Conservation (phyloP, 2,797 vertebrate species). For the Xyrichtys novacula region DNA sequence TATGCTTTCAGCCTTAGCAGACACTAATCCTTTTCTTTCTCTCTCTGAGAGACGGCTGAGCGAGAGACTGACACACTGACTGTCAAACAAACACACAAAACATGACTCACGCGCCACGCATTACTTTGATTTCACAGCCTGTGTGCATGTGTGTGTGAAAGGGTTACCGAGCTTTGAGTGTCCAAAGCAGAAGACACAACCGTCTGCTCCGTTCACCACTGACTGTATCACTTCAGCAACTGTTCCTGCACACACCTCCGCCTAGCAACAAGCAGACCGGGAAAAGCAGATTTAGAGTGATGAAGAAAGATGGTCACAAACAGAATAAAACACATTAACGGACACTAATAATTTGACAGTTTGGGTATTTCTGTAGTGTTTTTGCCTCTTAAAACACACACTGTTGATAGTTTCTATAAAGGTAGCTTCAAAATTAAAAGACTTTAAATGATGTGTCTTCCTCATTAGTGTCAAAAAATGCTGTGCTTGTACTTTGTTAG, state of each 20-base stretch:
- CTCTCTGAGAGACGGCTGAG: slow-evolving; percentile 58
- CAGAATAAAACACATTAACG: background rate
- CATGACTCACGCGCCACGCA: slow-evolving; percentile 52
- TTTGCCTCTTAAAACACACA: background rate
- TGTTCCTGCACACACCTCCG: slow-evolving; percentile 96
- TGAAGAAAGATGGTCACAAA: slow-evolving; percentile 11
- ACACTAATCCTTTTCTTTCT: slow-evolving; percentile 78
- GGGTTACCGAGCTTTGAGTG: slow-evolving; percentile 94
- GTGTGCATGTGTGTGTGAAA: slow-evolving; percentile 31
- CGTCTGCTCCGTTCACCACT: slow-evolving; percentile 97
- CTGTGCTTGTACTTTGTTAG: background rate
- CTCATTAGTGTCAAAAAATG: background rate
- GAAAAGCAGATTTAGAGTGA: slow-evolving; percentile 11
- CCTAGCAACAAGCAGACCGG: slow-evolving; percentile 81
- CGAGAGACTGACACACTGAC: slow-evolving; percentile 56
- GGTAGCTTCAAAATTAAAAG: background rate
- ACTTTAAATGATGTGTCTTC: background rate
- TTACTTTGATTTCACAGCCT: slow-evolving; percentile 28
- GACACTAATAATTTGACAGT: background rate
- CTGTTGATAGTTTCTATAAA: too few species aligned
- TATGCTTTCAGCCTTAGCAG: slow-evolving; percentile 71
- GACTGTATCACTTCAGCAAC: slow-evolving; percentile 99
- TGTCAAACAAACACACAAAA: slow-evolving; percentile 38
- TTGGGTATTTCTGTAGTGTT: background rate
- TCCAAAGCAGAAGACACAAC: slow-evolving; percentile 99